Evolutionary conservation across 2,113 vertebrate species (phyloP).

Genomic region (Myiagra hebetior): DNA sequence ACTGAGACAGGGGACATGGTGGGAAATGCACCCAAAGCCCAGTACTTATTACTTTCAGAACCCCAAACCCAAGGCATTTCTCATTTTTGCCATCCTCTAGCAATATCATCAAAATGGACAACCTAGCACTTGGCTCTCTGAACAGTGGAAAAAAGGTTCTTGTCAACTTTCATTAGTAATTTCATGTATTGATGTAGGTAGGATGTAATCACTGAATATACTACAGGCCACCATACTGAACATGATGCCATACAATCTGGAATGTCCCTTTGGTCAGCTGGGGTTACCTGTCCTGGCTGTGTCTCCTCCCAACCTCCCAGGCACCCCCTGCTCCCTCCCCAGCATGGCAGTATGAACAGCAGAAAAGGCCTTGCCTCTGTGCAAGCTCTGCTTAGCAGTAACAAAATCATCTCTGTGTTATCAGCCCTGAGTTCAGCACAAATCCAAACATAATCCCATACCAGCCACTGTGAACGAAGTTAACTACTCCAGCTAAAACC

Average conservation of each 20-base stretch:
- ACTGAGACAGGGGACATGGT: rapidly evolving
- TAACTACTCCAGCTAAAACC: not conserved
- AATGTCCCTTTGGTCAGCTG: not conserved
- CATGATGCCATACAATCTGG: not conserved
- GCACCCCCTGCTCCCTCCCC: too few relatives aligned
- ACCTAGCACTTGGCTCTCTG: not conserved
- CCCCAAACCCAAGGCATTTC: not conserved
- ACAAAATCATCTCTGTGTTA: not conserved
- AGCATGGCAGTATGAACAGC: rapidly evolving
- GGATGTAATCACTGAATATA: not conserved
- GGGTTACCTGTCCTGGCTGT: not conserved
- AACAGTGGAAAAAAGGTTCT: not conserved
- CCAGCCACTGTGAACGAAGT: not conserved
- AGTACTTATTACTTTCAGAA: not conserved
- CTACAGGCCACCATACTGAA: not conserved
- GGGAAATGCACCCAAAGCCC: not conserved
- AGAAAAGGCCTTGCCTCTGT: not conserved
- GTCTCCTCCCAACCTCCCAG: not conserved
- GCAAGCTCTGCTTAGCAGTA: not conserved
- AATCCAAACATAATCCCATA: not conserved
- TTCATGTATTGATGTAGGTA: not conserved
- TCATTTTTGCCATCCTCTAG: not conserved
- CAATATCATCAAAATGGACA: not conserved
- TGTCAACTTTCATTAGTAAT: not conserved
- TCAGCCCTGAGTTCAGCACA: not conserved